phyloP scores from a whole-genome alignment of 2,888 invertebrate genomes.

The Amblyteles armatorius region DNA sequence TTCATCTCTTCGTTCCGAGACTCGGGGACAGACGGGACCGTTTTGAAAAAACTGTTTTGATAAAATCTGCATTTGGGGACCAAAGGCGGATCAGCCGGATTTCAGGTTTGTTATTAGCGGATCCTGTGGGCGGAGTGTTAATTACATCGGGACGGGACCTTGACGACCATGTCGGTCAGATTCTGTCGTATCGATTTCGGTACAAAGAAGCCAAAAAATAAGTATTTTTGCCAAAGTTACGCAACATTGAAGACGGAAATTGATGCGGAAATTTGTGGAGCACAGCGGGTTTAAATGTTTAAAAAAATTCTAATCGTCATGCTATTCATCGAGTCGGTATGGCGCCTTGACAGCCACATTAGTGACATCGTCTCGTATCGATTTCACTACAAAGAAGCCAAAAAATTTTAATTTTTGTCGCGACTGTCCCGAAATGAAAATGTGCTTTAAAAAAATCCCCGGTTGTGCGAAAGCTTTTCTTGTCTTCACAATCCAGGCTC shows the following conservation, averaged over 20 bases:
- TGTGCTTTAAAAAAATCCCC: neutral
- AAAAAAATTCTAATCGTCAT: no score
- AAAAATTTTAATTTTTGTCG: neutral
- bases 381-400: neutral
- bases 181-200: neutral
- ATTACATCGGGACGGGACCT: no score
- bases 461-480: neutral
- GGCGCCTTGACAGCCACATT: no score
- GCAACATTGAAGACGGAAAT: no score
- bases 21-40: neutral
- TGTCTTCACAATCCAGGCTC: neutral
- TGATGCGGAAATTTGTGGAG: no score
- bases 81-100: neutral
- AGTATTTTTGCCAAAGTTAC: neutral
- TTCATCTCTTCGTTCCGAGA: neutral
- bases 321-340: no score
- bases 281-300: no score
- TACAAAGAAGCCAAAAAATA: neutral
- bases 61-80: no score
- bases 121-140: no score
- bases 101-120: neutral
- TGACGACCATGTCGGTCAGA: no score
- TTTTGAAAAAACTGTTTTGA: neutral
- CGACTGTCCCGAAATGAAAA: neutral
- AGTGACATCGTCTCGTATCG: neutral